These are phyloP conservation scores for Hycleus phaleratus DNA, from an alignment of 1,140 invertebrate species.

Conservation along the genomic window DNA sequence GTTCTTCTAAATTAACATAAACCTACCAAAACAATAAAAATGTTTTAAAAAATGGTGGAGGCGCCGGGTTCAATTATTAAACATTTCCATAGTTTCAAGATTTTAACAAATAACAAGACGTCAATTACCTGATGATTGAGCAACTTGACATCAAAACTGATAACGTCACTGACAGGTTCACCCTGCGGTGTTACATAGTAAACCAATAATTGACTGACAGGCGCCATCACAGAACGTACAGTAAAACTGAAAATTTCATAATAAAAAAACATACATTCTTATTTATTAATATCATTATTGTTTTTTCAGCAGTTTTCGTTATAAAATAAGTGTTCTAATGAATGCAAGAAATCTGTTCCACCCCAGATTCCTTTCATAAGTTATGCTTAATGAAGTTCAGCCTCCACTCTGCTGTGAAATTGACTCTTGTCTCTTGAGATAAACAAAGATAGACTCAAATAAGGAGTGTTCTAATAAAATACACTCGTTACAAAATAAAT, in stretches of 20 bases:
- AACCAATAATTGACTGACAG: constrained; percentile 62
- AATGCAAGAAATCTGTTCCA: too few species aligned
- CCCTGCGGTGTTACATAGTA: constrained; percentile 68
- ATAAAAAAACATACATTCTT: constrained; percentile 15
- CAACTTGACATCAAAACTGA: constrained; percentile 53
- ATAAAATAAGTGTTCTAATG: too few species aligned
- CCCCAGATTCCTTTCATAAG: constrained; percentile 13
- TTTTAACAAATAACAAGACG: not conserved
- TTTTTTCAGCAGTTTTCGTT: too few species aligned
- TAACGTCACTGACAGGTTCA: constrained; percentile 62
- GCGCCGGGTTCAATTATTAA: too few species aligned
- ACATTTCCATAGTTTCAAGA: too few species aligned
- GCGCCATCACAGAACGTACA: constrained; percentile 63
- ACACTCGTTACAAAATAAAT: too few species aligned
- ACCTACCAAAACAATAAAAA: constrained; percentile 35
- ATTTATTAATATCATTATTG: too few species aligned
- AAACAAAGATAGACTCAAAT: too few species aligned
- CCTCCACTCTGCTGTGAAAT: constrained; percentile 17
- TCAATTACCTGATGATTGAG: constrained; percentile 50
- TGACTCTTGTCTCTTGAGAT: constrained; percentile 17
- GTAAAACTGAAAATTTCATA: constrained; percentile 45
- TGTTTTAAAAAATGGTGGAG: not conserved
- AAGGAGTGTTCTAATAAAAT: too few species aligned
- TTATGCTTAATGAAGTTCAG: constrained; percentile 18
- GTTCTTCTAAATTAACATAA: constrained; percentile 47